Conservation (phyloP, 2,888 invertebrate species). For the Lepidonotus clava region DNA sequence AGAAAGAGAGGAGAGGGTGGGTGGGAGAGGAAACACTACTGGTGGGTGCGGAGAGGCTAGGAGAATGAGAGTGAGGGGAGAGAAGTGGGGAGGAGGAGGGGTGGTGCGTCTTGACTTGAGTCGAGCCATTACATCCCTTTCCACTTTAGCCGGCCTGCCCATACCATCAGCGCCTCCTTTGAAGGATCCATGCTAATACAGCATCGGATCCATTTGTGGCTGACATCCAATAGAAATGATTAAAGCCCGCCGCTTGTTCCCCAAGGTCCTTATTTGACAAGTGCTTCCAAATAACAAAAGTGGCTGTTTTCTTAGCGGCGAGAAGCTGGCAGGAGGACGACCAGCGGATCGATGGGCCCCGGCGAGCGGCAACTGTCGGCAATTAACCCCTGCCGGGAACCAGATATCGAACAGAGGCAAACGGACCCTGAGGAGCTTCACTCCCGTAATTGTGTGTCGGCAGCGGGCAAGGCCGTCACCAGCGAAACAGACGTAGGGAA, state of each 20-base stretch:
- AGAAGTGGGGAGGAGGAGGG: neutral
- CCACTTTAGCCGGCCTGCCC: slow-evolving; percentile 40
- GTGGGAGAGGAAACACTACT: neutral
- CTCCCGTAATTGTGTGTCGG: slow-evolving; percentile 28
- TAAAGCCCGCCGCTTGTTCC: slow-evolving; percentile 41
- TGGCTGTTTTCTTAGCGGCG: slow-evolving; percentile 38
- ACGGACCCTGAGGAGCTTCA: slow-evolving; percentile 20
- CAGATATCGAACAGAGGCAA: slow-evolving; percentile 14
- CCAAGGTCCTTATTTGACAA: slow-evolving; percentile 37
- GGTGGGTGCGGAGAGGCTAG: neutral
- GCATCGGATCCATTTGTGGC: slow-evolving; percentile 25
- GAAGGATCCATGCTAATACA: slow-evolving; percentile 23
- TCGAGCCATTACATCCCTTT: slow-evolving; percentile 39
- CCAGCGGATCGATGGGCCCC: neutral
- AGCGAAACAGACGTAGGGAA: slow-evolving; percentile 7
- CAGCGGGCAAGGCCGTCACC: slow-evolving; percentile 16
- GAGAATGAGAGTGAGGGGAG: neutral
- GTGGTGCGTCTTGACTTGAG: slow-evolving; percentile 5
- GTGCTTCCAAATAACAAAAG: slow-evolving; percentile 48
- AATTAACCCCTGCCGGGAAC: slow-evolving; percentile 39
- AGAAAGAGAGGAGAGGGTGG: neutral
- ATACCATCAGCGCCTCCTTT: neutral
- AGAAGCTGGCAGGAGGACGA: slow-evolving; percentile 19
- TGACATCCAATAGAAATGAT: slow-evolving; percentile 44
- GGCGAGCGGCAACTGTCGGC: neutral